A percentile compares a stretch with the other conserved stretches of the same genome.
phyloP scores from a whole-genome alignment of 2,888 invertebrate genomes.

The Eustalomyia histrio region DNA sequence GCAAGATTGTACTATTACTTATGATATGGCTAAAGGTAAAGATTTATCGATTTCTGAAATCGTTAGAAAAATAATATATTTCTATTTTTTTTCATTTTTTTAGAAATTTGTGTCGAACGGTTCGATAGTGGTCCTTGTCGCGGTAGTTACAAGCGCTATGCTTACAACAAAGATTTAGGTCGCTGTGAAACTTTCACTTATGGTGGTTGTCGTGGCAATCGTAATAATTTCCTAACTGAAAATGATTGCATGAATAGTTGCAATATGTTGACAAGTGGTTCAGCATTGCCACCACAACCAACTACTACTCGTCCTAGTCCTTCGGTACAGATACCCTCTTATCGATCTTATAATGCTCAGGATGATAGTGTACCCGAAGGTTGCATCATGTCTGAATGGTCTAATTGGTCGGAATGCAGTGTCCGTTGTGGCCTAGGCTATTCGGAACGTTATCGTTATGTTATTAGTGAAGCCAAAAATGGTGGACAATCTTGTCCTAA shows the following conservation, averaged over 20 bases:
- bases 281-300: constrained; percentile 34
- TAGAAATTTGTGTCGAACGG: constrained; percentile 91
- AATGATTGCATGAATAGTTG: constrained; percentile 89
- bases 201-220: constrained; percentile 93
- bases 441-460: constrained; percentile 81
- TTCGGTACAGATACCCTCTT: constrained; percentile 48
- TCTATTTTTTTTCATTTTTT: constrained; percentile 40
- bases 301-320: constrained; percentile 45
- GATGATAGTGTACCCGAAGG: constrained; percentile 79
- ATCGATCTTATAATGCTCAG: constrained; percentile 29
- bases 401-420: constrained; percentile 90
- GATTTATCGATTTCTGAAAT: neutral
- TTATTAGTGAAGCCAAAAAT: constrained; percentile 74
- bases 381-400: constrained; percentile 89
- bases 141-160: constrained; percentile 92
- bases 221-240: constrained; percentile 92
- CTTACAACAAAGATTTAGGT: constrained; percentile 86
- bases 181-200: constrained; percentile 93
- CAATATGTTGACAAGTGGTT: constrained; percentile 65
- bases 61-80: neutral
- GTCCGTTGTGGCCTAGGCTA: constrained; percentile 88
- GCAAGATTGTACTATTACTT: constrained; percentile 86
- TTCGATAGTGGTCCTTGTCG: constrained; percentile 92
- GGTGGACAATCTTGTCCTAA: constrained; percentile 76
- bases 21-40: constrained; percentile 88